Evolutionary conservation across 1,140 invertebrate species (phyloP).

Genomic region (Anastrepha obliqua): DNA sequence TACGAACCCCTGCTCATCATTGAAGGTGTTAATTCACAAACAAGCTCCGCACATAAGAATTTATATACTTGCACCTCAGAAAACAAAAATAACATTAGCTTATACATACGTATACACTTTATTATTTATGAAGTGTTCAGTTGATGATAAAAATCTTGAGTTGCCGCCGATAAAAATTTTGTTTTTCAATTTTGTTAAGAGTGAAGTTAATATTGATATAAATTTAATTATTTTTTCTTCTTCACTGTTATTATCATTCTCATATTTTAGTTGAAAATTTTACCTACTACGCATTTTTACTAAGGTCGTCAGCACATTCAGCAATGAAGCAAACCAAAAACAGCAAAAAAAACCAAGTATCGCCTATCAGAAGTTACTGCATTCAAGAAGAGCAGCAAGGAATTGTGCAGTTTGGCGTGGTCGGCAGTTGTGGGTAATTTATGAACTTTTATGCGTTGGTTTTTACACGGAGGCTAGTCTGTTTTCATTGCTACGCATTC

Average conservation of each 20-base stretch:
- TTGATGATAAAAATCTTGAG: slow-evolving; percentile 1
- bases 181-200: slow-evolving; percentile 6
- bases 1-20: not conserved
- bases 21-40: not conserved
- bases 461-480: not conserved
- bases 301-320: slow-evolving; percentile 43
- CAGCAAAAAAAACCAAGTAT: not conserved
- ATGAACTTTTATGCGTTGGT: not conserved
- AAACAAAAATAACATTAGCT: not conserved
- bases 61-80: not conserved
- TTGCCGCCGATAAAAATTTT: not conserved
- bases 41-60: not conserved
- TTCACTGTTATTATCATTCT: not conserved
- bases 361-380: not conserved
- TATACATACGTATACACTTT: not conserved
- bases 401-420: not conserved
- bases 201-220: slow-evolving; percentile 10
- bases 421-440: not conserved
- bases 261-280: not conserved
- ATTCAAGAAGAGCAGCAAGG: not conserved
- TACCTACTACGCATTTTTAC: not conserved
- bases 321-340: not conserved
- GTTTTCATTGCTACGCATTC: not conserved
- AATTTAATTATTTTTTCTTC: not conserved
- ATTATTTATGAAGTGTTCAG: not conserved